Percentiles rank a stretch among this genome's conserved stretches.
Conservation (phyloP, 2,888 invertebrate species). For the Dusona sp. region DNA sequence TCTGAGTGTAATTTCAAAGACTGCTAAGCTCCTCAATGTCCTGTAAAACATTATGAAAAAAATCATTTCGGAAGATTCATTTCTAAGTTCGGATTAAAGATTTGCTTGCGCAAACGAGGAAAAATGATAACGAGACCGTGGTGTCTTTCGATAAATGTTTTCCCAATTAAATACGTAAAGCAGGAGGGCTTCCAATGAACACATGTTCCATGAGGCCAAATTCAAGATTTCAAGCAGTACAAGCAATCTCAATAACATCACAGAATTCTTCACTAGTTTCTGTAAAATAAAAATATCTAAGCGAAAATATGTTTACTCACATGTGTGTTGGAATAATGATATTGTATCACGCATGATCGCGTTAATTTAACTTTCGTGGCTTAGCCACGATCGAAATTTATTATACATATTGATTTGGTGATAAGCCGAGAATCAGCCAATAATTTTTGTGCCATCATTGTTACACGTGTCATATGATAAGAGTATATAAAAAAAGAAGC, state of each 20-base stretch:
- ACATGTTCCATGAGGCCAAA: background rate
- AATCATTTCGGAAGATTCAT: background rate
- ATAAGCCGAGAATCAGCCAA: background rate
- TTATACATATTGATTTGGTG: background rate
- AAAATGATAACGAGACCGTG: background rate
- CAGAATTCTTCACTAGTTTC: background rate
- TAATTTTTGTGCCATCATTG: background rate
- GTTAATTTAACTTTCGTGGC: background rate
- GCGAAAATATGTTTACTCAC: background rate
- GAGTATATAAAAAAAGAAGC: background rate
- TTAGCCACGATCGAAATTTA: background rate
- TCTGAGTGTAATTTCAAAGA: background rate
- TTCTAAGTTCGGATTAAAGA: background rate
- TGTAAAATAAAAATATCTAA: background rate
- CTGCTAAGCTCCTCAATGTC: background rate
- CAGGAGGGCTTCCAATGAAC: background rate
- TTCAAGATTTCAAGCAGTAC: background rate
- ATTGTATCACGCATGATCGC: background rate
- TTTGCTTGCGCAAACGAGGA: background rate
- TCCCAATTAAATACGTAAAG: background rate
- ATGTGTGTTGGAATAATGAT: background rate
- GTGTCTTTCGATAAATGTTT: background rate
- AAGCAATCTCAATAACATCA: background rate
- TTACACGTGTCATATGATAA: slow-evolving; percentile 32
- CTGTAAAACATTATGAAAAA: background rate